phyloP scores from a whole-genome alignment of 2,113 vertebrate genomes.

The Mixornis gularis region DNA sequence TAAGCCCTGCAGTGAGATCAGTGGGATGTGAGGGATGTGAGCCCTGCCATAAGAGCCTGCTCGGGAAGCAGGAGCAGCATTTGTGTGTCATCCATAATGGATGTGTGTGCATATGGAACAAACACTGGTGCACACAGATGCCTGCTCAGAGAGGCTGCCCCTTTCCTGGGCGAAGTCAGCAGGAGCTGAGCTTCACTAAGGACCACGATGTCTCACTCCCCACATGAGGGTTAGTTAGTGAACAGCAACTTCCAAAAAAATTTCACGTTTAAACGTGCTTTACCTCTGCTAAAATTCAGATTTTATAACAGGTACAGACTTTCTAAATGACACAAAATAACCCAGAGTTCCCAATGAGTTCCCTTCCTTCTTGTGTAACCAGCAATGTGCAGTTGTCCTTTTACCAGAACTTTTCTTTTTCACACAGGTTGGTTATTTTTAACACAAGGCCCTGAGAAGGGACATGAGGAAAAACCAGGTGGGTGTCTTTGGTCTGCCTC shows the following conservation, averaged over 20 bases:
- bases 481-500: neutral
- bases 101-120: neutral
- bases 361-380: neutral
- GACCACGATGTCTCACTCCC: fast-evolving
- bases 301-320: neutral
- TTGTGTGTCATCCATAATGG: neutral
- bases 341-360: neutral
- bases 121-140: neutral
- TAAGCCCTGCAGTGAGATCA: neutral
- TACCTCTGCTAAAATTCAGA: neutral
- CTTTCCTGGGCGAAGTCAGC: neutral
- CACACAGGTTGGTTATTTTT: neutral
- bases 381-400: neutral
- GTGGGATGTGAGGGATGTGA: neutral
- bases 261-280: neutral
- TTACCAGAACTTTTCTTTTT: neutral
- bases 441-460: neutral
- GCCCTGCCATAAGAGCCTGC: neutral
- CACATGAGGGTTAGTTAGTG: fast-evolving
- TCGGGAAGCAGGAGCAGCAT: neutral
- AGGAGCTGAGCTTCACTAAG: neutral
- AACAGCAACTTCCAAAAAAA: neutral
- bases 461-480: neutral
- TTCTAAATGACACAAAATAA: fast-evolving
- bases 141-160: neutral